A percentile compares a stretch with the other conserved stretches of the same genome.
Conservation (phyloP, 92 coral and sea anemone species). For the Paramuricea clavata region DNA sequence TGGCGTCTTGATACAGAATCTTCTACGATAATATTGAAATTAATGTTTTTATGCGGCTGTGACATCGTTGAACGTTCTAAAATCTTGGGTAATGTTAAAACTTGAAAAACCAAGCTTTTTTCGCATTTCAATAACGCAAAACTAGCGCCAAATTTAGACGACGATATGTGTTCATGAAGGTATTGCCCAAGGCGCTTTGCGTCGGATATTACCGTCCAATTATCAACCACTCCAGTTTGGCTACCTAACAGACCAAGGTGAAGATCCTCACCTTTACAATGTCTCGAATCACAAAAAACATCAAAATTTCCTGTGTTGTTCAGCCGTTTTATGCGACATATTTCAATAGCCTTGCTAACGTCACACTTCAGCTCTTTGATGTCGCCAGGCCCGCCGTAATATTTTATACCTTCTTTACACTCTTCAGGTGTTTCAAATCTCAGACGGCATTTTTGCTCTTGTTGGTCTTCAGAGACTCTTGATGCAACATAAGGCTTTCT, state of each 20-base stretch:
- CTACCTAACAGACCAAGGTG: background rate
- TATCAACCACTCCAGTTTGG: conserved; percentile 12
- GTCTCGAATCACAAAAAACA: background rate
- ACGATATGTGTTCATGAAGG: background rate
- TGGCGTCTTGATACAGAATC: conserved; percentile 18
- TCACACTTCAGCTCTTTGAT: background rate
- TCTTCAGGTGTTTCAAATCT: conserved; percentile 9
- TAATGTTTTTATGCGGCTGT: background rate
- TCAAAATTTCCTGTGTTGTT: background rate
- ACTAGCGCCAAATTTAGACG: conserved; percentile 20
- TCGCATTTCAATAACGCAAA: conserved; percentile 32
- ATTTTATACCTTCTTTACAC: conserved; percentile 5
- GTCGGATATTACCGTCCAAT: conserved; percentile 12
- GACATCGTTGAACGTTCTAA: background rate
- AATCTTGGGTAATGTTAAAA: conserved; percentile 20
- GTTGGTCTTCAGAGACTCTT: background rate
- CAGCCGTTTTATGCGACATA: background rate
- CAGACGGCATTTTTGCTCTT: background rate
- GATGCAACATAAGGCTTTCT: conserved; percentile 11
- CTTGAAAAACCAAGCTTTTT: background rate
- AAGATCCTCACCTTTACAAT: conserved; percentile 15
- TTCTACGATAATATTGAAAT: conserved; percentile 18
- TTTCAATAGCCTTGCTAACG: background rate
- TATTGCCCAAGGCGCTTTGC: background rate
- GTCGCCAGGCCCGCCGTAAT: conserved; percentile 12